phyloP scores from a whole-genome alignment of 2,888 invertebrate species.

The Tethea ocularis region DNA sequence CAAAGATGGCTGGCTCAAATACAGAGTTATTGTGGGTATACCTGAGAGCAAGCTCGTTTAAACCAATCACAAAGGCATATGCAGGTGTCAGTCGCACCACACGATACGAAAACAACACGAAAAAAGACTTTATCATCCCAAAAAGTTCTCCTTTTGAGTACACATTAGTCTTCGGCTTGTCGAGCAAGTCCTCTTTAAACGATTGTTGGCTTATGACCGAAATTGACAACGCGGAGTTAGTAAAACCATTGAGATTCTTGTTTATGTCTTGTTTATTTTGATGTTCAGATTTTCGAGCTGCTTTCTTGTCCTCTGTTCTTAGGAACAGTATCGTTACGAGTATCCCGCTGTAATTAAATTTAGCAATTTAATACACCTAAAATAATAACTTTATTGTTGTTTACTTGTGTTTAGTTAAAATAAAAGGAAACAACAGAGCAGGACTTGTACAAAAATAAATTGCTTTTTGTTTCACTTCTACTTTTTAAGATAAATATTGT shows the following conservation, averaged over 20 bases:
- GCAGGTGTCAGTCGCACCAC: conserved; percentile 91
- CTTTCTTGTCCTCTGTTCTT: conserved; percentile 84
- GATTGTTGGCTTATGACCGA: conserved; percentile 76
- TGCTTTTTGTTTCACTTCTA: background rate
- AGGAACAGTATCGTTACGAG: conserved; percentile 89
- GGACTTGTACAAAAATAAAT: background rate
- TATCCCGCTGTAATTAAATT: conserved; percentile 83
- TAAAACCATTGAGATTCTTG: conserved; percentile 76
- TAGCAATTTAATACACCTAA: conserved; percentile 18
- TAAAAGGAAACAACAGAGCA: background rate
- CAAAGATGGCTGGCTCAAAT: conserved; percentile 88
- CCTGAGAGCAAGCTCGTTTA: conserved; percentile 88
- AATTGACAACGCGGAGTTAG: conserved; percentile 68
- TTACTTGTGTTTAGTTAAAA: background rate
- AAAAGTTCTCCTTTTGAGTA: conserved; percentile 65
- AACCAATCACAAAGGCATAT: conserved; percentile 90
- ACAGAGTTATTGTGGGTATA: conserved; percentile 89
- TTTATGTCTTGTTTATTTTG: conserved; percentile 61
- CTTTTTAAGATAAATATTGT: no score
- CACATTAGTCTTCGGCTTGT: conserved; percentile 59
- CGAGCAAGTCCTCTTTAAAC: conserved; percentile 72
- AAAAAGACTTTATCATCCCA: conserved; percentile 73
- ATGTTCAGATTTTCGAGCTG: conserved; percentile 49
- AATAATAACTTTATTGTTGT: background rate
- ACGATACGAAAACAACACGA: conserved; percentile 80